These are phyloP conservation scores for Himalopsyche anomala DNA, from an alignment of 2,888 invertebrate species.

Conservation along the genomic window DNA sequence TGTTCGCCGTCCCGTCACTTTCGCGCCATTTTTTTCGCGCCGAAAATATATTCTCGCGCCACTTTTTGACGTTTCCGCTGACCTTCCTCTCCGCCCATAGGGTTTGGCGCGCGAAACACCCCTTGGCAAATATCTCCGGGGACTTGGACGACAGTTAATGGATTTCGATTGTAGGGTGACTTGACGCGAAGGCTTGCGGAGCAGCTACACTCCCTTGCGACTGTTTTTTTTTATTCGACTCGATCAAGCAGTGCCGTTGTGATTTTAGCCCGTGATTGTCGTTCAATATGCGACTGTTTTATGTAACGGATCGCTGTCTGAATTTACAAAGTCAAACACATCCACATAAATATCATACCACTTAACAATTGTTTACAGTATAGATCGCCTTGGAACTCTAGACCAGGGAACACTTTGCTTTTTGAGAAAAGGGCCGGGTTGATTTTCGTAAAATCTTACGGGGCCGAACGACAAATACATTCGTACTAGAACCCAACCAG, in stretches of 20 bases:
- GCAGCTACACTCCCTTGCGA: slow-evolving; percentile 46
- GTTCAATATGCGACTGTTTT: slow-evolving; percentile 15
- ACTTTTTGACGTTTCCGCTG: slow-evolving; percentile 52
- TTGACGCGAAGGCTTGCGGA: slow-evolving; percentile 39
- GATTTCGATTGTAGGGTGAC: slow-evolving; percentile 47
- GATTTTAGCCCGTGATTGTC: neutral
- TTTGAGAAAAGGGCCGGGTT: too few relatives aligned
- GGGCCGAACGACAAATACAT: too few relatives aligned
- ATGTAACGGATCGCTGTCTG: neutral
- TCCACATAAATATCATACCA: too few relatives aligned
- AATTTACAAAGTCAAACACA: too few relatives aligned
- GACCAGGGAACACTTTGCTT: too few relatives aligned
- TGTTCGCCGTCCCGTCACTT: slow-evolving; percentile 7
- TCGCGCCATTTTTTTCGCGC: slow-evolving; percentile 46
- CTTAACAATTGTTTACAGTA: too few relatives aligned
- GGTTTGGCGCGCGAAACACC: slow-evolving; percentile 19
- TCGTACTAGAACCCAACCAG: too few relatives aligned
- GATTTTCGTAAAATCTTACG: too few relatives aligned
- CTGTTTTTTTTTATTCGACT: slow-evolving; percentile 46
- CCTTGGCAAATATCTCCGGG: slow-evolving; percentile 35
- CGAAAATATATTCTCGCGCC: slow-evolving; percentile 44
- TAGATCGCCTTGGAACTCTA: too few relatives aligned
- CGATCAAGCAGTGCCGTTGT: slow-evolving; percentile 19
- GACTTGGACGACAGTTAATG: slow-evolving; percentile 51
- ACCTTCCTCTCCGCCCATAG: slow-evolving; percentile 35